Conservation (phyloP, 2,113 vertebrate genomes). For the Neomonachus schauinslandi region DNA sequence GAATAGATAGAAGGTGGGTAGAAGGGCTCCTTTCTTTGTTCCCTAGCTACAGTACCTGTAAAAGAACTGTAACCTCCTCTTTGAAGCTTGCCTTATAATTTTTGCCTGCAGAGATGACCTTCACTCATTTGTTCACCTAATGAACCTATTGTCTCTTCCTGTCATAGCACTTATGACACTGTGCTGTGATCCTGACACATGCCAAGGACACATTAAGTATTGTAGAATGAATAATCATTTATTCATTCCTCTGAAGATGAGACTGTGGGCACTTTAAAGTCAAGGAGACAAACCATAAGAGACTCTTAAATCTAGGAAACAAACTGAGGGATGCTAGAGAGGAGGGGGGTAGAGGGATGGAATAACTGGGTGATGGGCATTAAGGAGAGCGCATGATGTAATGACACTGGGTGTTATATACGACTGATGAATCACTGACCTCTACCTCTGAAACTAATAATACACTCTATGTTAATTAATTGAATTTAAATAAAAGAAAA, state of each 20-base stretch:
- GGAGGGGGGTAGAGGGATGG: background rate
- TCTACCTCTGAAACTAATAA: background rate
- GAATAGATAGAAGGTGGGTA: background rate
- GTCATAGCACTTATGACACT: background rate
- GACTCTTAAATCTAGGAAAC: background rate
- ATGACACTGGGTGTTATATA: background rate
- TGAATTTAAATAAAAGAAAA: background rate
- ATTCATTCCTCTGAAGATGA: background rate
- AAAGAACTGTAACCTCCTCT: background rate
- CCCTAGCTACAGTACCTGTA: background rate
- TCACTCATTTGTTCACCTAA: background rate
- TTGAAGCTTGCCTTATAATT: background rate
- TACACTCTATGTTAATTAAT: background rate
- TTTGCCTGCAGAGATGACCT: background rate
- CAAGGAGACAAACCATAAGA: background rate
- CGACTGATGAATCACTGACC: background rate
- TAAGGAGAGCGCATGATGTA: background rate
- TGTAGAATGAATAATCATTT: background rate
- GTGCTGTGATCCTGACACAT: background rate
- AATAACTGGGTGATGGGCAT: background rate
- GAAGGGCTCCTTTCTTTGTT: background rate
- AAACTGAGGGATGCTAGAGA: background rate
- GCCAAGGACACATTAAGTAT: background rate
- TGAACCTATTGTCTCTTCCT: background rate
- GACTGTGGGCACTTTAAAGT: constrained; percentile 7